Evolutionary conservation across 2,113 vertebrate species (phyloP).

Genomic region (Myodes glareolus): DNA sequence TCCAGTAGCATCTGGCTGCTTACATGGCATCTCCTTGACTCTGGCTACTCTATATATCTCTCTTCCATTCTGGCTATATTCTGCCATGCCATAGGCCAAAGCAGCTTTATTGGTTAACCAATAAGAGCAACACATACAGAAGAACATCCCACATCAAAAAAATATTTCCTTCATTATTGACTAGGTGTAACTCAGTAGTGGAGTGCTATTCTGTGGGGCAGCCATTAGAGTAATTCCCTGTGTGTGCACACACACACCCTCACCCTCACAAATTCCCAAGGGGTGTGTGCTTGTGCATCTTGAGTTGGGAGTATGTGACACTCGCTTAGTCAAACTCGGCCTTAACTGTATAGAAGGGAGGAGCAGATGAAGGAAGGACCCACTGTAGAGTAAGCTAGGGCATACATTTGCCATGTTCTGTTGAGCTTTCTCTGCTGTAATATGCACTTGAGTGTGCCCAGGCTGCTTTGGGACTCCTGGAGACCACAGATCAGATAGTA

Average conservation of each 20-base stretch:
- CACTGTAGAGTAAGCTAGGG: neutral
- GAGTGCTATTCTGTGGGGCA: neutral
- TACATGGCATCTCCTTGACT: too few relatives aligned
- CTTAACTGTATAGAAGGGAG: neutral
- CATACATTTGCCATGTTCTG: neutral
- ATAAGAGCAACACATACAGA: too few relatives aligned
- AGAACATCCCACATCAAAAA: neutral
- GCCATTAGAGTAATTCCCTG: neutral
- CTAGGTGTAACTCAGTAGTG: too few relatives aligned
- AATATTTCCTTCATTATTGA: neutral
- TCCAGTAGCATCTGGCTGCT: too few relatives aligned
- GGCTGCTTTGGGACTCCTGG: neutral
- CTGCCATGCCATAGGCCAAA: too few relatives aligned
- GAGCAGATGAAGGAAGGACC: neutral
- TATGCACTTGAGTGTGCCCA: neutral
- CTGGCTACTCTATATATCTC: too few relatives aligned
- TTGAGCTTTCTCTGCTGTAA: neutral
- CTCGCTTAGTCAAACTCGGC: neutral
- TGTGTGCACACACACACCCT: neutral
- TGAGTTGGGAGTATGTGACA: neutral
- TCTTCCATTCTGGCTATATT: too few relatives aligned
- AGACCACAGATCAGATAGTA: neutral
- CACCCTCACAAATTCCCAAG: neutral
- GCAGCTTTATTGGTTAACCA: too few relatives aligned
- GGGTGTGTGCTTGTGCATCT: neutral